These are phyloP conservation scores for Automeris io DNA, from an alignment of 2,888 invertebrate genomes.

Conservation along the genomic window DNA sequence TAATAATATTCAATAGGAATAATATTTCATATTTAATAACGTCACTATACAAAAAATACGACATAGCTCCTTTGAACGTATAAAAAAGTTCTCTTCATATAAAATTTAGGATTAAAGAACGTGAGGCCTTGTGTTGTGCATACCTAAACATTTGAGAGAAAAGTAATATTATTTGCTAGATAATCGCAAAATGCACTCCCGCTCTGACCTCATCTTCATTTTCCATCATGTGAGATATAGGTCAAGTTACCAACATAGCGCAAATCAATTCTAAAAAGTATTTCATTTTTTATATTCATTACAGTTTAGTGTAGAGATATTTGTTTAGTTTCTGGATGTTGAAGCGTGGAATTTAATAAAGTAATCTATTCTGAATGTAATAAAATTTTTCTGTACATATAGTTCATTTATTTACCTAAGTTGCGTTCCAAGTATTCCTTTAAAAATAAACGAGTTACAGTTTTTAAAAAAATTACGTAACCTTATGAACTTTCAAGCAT, in stretches of 20 bases:
- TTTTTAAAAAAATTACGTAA: conserved; percentile 1
- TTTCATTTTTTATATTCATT: too few species aligned
- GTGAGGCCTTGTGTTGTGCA: background rate
- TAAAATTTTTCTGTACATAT: too few species aligned
- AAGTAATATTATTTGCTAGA: conserved; percentile 15
- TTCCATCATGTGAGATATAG: conserved; percentile 1
- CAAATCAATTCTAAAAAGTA: too few species aligned
- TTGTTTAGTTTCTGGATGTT: too few species aligned
- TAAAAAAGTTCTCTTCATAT: too few species aligned
- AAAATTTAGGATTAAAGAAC: background rate
- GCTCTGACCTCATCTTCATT: background rate
- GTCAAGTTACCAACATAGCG: conserved; percentile 1
- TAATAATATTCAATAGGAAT: too few species aligned
- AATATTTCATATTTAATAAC: too few species aligned
- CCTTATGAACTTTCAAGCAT: background rate
- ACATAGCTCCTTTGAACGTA: too few species aligned
- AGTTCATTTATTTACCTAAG: background rate
- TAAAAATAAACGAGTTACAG: background rate
- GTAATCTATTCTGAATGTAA: too few species aligned
- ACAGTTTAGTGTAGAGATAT: too few species aligned
- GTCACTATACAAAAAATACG: too few species aligned
- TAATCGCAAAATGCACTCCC: conserved; percentile 4
- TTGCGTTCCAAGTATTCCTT: background rate
- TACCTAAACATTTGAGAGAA: background rate
- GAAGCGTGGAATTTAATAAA: too few species aligned